Base-by-base conservation (phyloP, 1,140 invertebrate genomes). In the Scaptomyza montana region DNA sequence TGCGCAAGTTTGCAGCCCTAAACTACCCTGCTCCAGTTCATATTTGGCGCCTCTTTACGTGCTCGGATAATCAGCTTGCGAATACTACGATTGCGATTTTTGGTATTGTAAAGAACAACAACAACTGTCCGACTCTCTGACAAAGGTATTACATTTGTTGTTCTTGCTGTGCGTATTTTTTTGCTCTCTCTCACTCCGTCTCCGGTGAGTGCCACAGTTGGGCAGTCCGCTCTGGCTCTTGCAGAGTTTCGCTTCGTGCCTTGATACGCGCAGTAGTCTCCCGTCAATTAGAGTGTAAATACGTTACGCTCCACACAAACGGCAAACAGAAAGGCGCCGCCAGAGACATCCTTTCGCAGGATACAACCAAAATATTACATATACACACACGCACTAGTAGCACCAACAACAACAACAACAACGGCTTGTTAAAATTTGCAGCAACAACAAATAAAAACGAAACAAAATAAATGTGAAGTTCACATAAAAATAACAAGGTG, bases 211-310 rank as follows among this genome's bases (percentile, higher is more conserved):
- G 65, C 60, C 56, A 62, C 65, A 69, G 56, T 72, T 72, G 63
- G 62, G 50, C 71, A 62, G 36, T 70, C 19, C 50, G 16, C 21
- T 30, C 10, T 67, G 33, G 54, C 72, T 45, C 43, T 59, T 25
- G 13, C 36, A n/a, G 66, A 63, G 43, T 67, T 67, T 45, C 53
- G 25, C 19, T 54, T 60, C 56, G 67, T 75, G 71, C 63, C 69
- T 65, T 77, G 63, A 77, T 61, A 67, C 76, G 80, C 80, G 84
- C 80, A 85, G 80, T 77, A 86, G 80, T 85, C 80, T 80, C 77
- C 77, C 81, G 80, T 85, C 80, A 85, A 85, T 85, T 85, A 85
- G 81, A 85, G 80, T 85, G 80, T 85, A 80, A 84, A 77, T 77
- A 85, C 80, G 81, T 85, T 77, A 77, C 80, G 80, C 80, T 86